Conservation (phyloP, 1,140 invertebrate species). For the Eueides isabella region DNA sequence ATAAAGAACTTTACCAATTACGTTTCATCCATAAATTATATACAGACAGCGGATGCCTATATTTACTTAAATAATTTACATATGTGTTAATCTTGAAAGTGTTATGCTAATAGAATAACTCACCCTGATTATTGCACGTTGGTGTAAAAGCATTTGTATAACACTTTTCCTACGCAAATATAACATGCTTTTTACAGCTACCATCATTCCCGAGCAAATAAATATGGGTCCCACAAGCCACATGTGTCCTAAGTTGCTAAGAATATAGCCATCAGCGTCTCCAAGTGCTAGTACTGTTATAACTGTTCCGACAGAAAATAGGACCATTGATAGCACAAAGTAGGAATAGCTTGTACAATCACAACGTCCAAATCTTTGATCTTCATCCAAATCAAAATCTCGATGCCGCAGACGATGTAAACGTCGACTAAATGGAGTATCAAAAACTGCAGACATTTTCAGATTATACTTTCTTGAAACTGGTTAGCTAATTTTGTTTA, state of each 20-base stretch:
- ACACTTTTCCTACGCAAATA: slow-evolving; percentile 86
- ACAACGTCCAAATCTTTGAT: slow-evolving; percentile 84
- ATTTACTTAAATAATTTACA: slow-evolving; percentile 30
- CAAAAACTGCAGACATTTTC: slow-evolving; percentile 84
- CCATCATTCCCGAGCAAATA: slow-evolving; percentile 87
- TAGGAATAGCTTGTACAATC: slow-evolving; percentile 87
- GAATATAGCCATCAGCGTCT: slow-evolving; percentile 83
- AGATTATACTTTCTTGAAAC: slow-evolving; percentile 8
- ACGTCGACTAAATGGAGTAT: slow-evolving; percentile 84
- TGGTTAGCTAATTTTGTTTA: slow-evolving; percentile 16
- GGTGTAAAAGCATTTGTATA: slow-evolving; percentile 85
- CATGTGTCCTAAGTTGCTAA: slow-evolving; percentile 85
- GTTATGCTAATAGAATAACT: slow-evolving; percentile 47
- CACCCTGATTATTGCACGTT: slow-evolving; percentile 84
- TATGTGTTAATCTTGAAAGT: slow-evolving; percentile 1
- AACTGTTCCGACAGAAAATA: slow-evolving; percentile 85
- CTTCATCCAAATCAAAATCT: slow-evolving; percentile 84
- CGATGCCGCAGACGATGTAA: slow-evolving; percentile 83
- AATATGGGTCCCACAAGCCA: slow-evolving; percentile 87
- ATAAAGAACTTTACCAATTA: slow-evolving; percentile 7
- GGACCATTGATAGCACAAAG: slow-evolving; percentile 84
- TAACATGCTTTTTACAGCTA: slow-evolving; percentile 86
- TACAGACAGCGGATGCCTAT: slow-evolving; percentile 20
- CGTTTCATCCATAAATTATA: slow-evolving; percentile 11
- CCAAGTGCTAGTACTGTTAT: slow-evolving; percentile 85